Conservation (phyloP, 2,888 invertebrate genomes). For the Sialis lutaria region DNA sequence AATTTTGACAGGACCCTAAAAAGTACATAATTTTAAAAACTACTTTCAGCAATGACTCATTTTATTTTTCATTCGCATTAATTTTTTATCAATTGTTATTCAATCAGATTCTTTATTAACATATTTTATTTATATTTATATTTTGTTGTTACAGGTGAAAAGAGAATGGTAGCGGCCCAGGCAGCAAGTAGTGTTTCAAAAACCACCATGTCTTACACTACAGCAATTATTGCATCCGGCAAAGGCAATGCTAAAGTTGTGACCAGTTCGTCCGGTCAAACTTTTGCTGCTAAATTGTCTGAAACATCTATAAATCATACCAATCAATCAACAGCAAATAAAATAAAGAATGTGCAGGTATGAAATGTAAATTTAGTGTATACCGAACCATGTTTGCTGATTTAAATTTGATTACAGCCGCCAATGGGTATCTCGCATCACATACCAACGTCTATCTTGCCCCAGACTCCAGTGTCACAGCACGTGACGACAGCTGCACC, state of each 20-base stretch:
- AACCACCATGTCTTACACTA: slow-evolving; percentile 37
- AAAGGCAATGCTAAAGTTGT: slow-evolving; percentile 16
- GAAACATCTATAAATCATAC: slow-evolving; percentile 25
- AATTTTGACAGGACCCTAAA: too few species aligned
- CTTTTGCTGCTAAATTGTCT: slow-evolving; percentile 57
- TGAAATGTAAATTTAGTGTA: slow-evolving; percentile 11
- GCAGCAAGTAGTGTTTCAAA: slow-evolving; percentile 25
- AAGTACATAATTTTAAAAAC: too few species aligned
- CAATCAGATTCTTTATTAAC: background rate
- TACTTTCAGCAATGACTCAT: background rate
- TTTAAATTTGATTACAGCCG: background rate
- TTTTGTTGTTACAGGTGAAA: slow-evolving; percentile 24
- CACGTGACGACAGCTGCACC: slow-evolving; percentile 21
- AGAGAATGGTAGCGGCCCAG: slow-evolving; percentile 24
- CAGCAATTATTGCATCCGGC: slow-evolving; percentile 35
- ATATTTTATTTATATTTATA: background rate
- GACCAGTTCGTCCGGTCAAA: slow-evolving; percentile 34
- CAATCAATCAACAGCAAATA: slow-evolving; percentile 16
- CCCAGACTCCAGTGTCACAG: slow-evolving; percentile 6
- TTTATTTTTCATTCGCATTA: slow-evolving; percentile 1
- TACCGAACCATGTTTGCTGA: slow-evolving; percentile 3
- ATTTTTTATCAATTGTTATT: slow-evolving; percentile 1
- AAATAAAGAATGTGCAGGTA: slow-evolving; percentile 2
- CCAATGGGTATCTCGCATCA: slow-evolving; percentile 3
- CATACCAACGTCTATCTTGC: slow-evolving; percentile 21